Evolutionary conservation across 35 echinoderm and acorn worm genomes (phyloP), one percentile per base, ranked within the genome.

Genomic region (Eucidaris tribuloides): DNA sequence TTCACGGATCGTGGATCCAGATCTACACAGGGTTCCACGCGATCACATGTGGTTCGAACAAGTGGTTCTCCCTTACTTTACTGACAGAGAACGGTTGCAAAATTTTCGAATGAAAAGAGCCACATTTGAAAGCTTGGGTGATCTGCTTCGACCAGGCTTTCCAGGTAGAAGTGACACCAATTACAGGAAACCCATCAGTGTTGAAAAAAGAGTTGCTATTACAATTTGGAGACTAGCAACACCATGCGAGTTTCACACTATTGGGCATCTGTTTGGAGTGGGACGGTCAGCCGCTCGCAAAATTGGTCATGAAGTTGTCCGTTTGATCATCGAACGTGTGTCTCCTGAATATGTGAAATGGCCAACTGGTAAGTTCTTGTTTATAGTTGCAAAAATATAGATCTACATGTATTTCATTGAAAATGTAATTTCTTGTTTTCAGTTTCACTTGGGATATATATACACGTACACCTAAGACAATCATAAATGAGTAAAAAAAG

Each of bases 241-340:
- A 13, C 61, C 61, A 35, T 84, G 82, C 34, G 63, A 84, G 9
- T 74, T 71, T 19, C 33, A 63, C 19, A 84, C 82, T 48, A 84
- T 84, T 14, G 62, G 39, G 2, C 41, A 81, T 62, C 40, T 81
- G 14, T 81, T 62, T 81, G 49, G 78, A 28, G 30, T 81, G 17
- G 78, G 45, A 5, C 49, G 78, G 57, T 81, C 78, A 6, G 57
- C 78, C n/a, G 49, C 49, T 2, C 57, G 78, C 33, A 48, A 81
- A 5, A 62, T 81, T 5, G 78, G 49, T 18, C 78, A 81, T 81
- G 78, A 81, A 30, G 52, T 58, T 7, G 35, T 42, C 22, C 5
- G 15, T 23, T 4, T 13, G 14, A 58, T 81, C 7, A 22, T 81
- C 32, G 78, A 52, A 49, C 5, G 23, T 3, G 45, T 78, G 36